Percentiles rank a stretch among this genome's conserved stretches.
Conservation (phyloP, 2,888 invertebrate species). For the Amblyteles armatorius region DNA sequence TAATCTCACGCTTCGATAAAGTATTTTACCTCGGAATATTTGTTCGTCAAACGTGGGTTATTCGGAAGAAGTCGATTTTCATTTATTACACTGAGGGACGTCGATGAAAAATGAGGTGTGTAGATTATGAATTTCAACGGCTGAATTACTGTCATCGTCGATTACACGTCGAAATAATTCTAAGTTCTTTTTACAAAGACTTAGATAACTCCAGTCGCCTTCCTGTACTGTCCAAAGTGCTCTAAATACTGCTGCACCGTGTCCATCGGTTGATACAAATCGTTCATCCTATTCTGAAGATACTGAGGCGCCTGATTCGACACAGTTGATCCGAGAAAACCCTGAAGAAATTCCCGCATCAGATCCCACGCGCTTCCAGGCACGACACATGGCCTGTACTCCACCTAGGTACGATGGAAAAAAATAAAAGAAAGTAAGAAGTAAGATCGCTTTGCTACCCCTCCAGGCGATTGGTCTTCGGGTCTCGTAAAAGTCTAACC, state of each 20-base stretch:
- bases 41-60: too few species aligned
- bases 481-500: slow-evolving; percentile 32
- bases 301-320: slow-evolving; percentile 91
- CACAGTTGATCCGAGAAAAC: slow-evolving; percentile 92
- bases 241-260: slow-evolving; percentile 97
- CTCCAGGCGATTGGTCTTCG: background rate
- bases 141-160: background rate
- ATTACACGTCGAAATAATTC: background rate
- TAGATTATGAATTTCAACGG: background rate
- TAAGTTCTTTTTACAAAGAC: background rate
- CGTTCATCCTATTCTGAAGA: slow-evolving; percentile 90
- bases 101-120: background rate
- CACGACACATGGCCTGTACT: slow-evolving; percentile 96
- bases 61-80: background rate
- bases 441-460: background rate
- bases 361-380: slow-evolving; percentile 96
- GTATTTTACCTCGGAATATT: too few species aligned
- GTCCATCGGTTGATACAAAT: slow-evolving; percentile 95
- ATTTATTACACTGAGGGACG: background rate
- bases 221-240: slow-evolving; percentile 95
- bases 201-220: slow-evolving; percentile 88
- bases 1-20: too few species aligned
- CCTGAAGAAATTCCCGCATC: slow-evolving; percentile 95
- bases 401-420: slow-evolving; percentile 87
- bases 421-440: background rate